Percentiles rank a stretch among this genome's conserved stretches.
phyloP scores from a whole-genome alignment of 2,797 vertebrate species.

The Simalia tracyae region DNA sequence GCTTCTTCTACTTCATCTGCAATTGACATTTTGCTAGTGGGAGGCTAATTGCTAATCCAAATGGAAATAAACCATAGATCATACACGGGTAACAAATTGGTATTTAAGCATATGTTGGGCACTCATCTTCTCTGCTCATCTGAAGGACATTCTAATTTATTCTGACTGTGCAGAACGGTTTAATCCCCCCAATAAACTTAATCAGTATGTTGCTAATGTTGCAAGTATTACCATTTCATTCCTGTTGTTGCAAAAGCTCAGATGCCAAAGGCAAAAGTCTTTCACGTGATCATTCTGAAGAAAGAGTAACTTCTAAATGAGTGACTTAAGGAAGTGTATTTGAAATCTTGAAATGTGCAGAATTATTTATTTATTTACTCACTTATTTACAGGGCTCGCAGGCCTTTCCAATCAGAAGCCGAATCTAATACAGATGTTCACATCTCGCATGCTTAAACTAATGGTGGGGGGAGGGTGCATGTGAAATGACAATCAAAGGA shows the following conservation, averaged over 20 bases:
- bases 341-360: not conserved
- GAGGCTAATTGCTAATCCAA: slow-evolving; percentile 67
- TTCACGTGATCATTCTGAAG: slow-evolving; percentile 28
- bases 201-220: slow-evolving; percentile 8
- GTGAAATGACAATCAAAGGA: not conserved
- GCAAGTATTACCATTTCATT: not conserved
- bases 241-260: slow-evolving; percentile 40
- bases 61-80: slow-evolving; percentile 68
- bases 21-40: slow-evolving; percentile 70
- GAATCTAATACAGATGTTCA: not conserved
- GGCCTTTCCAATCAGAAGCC: not conserved
- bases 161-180: slow-evolving; percentile 36
- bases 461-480: not conserved
- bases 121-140: slow-evolving; percentile 63
- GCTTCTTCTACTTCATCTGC: slow-evolving; percentile 47
- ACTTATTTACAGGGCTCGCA: not conserved
- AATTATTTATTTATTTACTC: not conserved
- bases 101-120: slow-evolving; percentile 63
- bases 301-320: not conserved
- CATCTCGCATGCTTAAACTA: not conserved
- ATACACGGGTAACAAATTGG: slow-evolving; percentile 70
- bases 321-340: not conserved
- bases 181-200: slow-evolving; percentile 37
- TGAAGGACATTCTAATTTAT: slow-evolving; percentile 58
- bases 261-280: slow-evolving; percentile 5